phyloP scores from a whole-genome alignment of 2,888 invertebrate species.

The Cordilura impudica region DNA sequence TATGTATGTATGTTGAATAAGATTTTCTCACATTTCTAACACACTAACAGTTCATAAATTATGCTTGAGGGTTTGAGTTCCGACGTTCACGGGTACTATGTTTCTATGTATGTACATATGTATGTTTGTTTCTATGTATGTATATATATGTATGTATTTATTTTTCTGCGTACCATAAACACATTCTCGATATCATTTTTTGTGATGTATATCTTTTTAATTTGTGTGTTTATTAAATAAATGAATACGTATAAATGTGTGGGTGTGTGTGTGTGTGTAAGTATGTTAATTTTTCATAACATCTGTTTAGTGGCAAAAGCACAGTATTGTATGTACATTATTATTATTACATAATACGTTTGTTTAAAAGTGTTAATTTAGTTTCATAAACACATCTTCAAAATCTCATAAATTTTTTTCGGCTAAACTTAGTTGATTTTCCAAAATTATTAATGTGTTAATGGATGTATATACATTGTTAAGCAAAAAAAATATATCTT shows the following conservation, averaged over 20 bases:
- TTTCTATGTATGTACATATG: not conserved
- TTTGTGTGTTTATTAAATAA: conserved; percentile 42
- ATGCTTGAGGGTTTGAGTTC: conserved; percentile 41
- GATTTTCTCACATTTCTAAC: conserved; percentile 28
- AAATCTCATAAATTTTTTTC: conserved; percentile 55
- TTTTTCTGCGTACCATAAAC: no score
- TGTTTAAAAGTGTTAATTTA: conserved; percentile 55
- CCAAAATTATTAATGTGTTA: no score
- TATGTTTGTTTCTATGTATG: not conserved
- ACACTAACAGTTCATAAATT: conserved; percentile 52
- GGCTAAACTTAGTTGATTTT: no score
- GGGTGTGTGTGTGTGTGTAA: not conserved
- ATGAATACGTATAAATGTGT: not conserved
- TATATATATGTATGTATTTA: not conserved
- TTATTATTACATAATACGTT: not conserved
- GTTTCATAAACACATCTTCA: conserved; percentile 49
- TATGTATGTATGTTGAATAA: conserved; percentile 20
- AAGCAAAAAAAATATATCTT: no score
- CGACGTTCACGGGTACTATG: not conserved
- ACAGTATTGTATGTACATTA: not conserved
- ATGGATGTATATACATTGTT: no score
- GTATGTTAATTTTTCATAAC: conserved; percentile 51
- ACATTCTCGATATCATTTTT: conserved; percentile 12
- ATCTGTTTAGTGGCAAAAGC: conserved; percentile 56
- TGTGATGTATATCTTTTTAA: conserved; percentile 43